Evolutionary conservation across 2,888 invertebrate genomes (phyloP).

Genomic region (Bruchidius siliquastri): DNA sequence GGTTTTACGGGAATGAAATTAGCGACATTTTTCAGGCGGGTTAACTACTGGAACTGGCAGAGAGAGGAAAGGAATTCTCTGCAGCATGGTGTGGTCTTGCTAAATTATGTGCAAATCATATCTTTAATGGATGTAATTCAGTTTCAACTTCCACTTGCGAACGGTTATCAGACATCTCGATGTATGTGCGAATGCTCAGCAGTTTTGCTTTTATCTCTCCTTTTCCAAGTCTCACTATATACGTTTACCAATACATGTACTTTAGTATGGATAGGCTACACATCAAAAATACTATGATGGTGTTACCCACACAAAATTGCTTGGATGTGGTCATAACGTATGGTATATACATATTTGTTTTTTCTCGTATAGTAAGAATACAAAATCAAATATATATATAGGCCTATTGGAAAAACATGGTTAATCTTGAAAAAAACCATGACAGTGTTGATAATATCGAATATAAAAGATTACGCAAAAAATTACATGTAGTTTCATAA

Average conservation of each 20-base stretch:
- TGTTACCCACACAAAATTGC: too few species aligned
- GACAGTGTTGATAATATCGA: too few species aligned
- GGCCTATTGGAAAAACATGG: too few species aligned
- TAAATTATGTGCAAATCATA: slow-evolving; percentile 10
- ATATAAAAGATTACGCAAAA: too few species aligned
- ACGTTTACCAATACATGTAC: neutral
- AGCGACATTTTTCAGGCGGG: neutral
- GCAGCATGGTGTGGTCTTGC: slow-evolving; percentile 7
- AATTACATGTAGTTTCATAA: too few species aligned
- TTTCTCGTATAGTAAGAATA: too few species aligned
- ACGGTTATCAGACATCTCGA: neutral
- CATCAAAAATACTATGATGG: too few species aligned
- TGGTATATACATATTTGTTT: too few species aligned
- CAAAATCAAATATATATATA: too few species aligned
- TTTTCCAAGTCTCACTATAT: neutral
- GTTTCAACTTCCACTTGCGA: neutral
- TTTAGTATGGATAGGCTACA: neutral
- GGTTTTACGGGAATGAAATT: neutral
- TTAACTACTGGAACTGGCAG: neutral
- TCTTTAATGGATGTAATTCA: slow-evolving; percentile 7
- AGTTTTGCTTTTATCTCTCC: neutral
- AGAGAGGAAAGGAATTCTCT: neutral
- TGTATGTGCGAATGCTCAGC: neutral
- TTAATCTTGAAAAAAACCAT: too few species aligned
- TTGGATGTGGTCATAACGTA: too few species aligned